Base-by-base conservation (phyloP, 35 echinoderm and acorn worm genomes). In the Holothuria glaberrima region DNA sequence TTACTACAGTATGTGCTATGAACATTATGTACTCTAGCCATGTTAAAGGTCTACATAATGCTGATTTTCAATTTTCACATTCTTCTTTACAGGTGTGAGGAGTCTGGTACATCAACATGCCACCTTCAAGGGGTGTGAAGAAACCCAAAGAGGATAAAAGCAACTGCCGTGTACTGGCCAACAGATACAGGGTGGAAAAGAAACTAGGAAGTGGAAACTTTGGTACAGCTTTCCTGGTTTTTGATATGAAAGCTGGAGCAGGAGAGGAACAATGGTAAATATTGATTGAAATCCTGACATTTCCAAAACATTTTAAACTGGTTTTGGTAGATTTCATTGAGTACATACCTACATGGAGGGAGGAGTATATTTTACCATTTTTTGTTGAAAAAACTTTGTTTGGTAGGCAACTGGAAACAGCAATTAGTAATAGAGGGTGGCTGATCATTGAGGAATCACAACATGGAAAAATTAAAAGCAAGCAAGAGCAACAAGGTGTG, bases 71-170 rank as follows among this genome's bases (percentile, higher is more conserved):
- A 2, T 54, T 54, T 54, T 54, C 16, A 17, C 50, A 54, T 54
- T 14, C 50, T 14, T 17, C 12, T 14, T 12, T 12, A 54, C 50
- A 54, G 27, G 0, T 83, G 26, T 83, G 46, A 12, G 27, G 21
- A 69, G 66, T 1, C 66, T 83, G 21, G 26, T 6, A 0, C 4
- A 21, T 64, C 50, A 94, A 38, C 71, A 98, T 98, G 95, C 95
- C 95, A 30, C 95, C 95, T 4, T 75, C 95, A 30, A 71, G 95
- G 74, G 95, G 95, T 44, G 90, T 98, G 12, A 98, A 98, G 88
- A 98, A 98, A 64, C 95, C 90, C 4, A 98, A 98, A 65, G 95
- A 98, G 60, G 95, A 98, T 34, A 98, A 98, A 60, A 98, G 92
- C 83, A 93, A 98, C 87, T 90, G 94, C 74, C 52, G 95, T 29